Evolutionary conservation across 2,797 vertebrate genomes (phyloP), one percentile per base, ranked within the genome.

Genomic region (Crypturellus tataupa): DNA sequence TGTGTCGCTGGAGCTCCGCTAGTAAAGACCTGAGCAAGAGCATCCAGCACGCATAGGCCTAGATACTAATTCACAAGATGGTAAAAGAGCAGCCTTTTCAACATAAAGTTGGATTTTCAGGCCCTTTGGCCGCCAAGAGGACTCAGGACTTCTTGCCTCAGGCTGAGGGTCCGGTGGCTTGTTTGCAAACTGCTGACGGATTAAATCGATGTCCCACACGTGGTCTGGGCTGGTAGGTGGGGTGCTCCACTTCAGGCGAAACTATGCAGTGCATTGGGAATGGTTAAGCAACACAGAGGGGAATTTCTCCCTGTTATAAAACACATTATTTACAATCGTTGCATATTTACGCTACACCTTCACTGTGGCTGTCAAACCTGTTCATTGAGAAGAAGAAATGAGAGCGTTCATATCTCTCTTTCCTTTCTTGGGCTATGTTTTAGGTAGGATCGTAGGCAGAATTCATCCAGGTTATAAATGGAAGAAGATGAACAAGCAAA

Each of bases 1-100:
- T 51, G 56, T 27, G 31, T 8, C 2, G 0, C 13, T 4, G 12
- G 15, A 72, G 27, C 47, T 53, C n/a, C 11, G 11, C 29, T 4
- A 3, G 8, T 71, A 55, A 49, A 44, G 53, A 42, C 60, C 35
- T 19, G 37, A n/a, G 37, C 37, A 71, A 77, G 60, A 72, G 20
- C 23, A 31, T 70, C 13, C 27, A 39, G 23, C 62, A 31, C 51
- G 14, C 35, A 10, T 27, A 82, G 49, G 44, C 67, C 19, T 7
- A 23, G 29, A 64, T 60, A 65, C 60, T 39, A 49, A 82, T 49
- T 78, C 19, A 24, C 23, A 73, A 31, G 49, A 47, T 63, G 44
- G 18, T 63, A 58, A 80, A 56, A 51, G 67, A 40, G 49, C 19
- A 60, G 13, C 51, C 62, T 39, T 55, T 8, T 49, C 35, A 35